Percentiles rank a stretch among this genome's conserved stretches.
Evolutionary conservation across 2,113 vertebrate genomes (phyloP).

Genomic region (Hyperopisus bebe): DNA sequence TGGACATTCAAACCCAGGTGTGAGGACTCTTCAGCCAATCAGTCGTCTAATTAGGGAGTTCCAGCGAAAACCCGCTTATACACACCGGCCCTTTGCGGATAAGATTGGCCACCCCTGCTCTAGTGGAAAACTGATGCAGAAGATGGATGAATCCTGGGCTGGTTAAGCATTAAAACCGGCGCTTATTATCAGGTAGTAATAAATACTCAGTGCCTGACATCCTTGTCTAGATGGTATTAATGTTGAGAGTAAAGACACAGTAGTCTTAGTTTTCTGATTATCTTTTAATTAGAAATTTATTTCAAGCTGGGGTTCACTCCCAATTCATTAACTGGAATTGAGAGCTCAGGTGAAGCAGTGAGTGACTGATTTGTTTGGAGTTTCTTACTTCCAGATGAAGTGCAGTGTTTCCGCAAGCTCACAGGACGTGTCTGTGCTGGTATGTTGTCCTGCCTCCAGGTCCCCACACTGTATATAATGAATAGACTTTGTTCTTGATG

Average conservation of each 20-base stretch:
- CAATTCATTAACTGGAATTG: neutral
- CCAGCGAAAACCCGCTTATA: too few relatives aligned
- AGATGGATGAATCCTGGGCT: neutral
- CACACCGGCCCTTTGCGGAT: too few relatives aligned
- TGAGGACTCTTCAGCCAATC: too few relatives aligned
- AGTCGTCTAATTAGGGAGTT: too few relatives aligned
- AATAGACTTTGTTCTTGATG: neutral
- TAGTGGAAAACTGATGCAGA: neutral
- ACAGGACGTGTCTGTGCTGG: neutral
- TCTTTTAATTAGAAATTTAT: neutral
- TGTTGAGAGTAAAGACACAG: neutral
- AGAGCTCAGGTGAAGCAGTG: neutral
- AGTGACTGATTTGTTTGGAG: neutral
- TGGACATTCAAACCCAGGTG: too few relatives aligned
- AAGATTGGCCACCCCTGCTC: too few relatives aligned
- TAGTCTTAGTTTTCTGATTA: neutral
- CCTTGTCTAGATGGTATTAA: neutral
- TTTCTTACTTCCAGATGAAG: neutral
- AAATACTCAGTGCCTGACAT: neutral
- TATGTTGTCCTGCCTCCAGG: neutral
- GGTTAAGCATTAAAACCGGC: neutral
- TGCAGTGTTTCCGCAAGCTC: neutral
- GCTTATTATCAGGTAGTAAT: neutral
- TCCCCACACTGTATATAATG: neutral
- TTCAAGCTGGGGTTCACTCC: neutral